Percentiles rank a stretch among this genome's conserved stretches.
Evolutionary conservation across 2,888 invertebrate genomes (phyloP).

Genomic region (Cerastoderma edule): DNA sequence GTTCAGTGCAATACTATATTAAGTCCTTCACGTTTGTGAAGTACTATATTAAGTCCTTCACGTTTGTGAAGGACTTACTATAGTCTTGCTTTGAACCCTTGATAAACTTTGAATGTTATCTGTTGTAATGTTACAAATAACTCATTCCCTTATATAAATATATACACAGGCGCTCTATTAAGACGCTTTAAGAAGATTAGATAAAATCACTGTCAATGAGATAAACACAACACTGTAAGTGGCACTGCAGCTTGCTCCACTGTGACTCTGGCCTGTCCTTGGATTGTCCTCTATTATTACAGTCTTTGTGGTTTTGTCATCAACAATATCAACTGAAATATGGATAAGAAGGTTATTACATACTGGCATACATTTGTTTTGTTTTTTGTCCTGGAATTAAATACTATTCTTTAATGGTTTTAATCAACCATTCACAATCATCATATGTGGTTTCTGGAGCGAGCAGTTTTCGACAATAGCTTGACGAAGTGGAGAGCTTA

Average conservation of each 20-base stretch:
- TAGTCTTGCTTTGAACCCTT: too few relatives aligned
- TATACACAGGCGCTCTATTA: too few relatives aligned
- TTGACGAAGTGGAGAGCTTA: too few relatives aligned
- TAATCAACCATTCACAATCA: neutral
- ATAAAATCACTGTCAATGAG: constrained; percentile 9
- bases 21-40: too few relatives aligned
- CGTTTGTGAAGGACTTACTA: too few relatives aligned
- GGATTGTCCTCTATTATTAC: neutral
- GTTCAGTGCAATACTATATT: too few relatives aligned
- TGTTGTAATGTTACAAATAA: too few relatives aligned
- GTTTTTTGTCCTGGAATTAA: neutral
- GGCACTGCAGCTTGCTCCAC: neutral
- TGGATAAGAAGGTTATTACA: neutral
- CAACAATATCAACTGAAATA: constrained; percentile 6
- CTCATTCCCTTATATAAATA: too few relatives aligned
- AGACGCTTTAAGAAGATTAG: constrained; percentile 1
- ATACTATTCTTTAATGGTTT: neutral
- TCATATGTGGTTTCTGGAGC: too few relatives aligned
- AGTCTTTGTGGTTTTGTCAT: neutral
- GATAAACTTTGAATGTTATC: too few relatives aligned
- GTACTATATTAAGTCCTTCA: too few relatives aligned
- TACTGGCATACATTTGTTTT: neutral
- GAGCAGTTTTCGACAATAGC: too few relatives aligned
- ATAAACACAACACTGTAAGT: neutral
- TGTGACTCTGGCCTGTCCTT: constrained; percentile 7